A percentile compares a stretch with the other conserved stretches of the same genome.
Evolutionary conservation across 2,888 invertebrate species (phyloP).

Genomic region (Thymelicus lineola): DNA sequence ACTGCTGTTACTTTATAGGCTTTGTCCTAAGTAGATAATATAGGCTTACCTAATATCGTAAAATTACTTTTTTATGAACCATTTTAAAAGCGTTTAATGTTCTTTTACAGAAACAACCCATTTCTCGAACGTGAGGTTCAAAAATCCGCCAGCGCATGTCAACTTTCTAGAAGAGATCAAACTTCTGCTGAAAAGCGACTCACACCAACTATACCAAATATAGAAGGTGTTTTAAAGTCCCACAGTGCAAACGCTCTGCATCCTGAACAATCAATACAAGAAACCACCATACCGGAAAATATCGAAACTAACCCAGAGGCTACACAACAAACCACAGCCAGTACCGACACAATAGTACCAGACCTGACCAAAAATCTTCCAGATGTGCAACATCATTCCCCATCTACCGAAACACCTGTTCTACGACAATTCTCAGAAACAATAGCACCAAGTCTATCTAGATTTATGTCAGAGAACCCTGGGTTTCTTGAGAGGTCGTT

Average conservation of each 20-base stretch:
- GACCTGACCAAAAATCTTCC: conserved; percentile 27
- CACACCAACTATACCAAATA: conserved; percentile 53
- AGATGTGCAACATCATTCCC: conserved; percentile 48
- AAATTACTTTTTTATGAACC: too few relatives aligned
- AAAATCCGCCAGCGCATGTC: conserved; percentile 87
- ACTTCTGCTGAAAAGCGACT: conserved; percentile 63
- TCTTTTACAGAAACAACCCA: conserved; percentile 74
- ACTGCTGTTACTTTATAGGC: too few relatives aligned
- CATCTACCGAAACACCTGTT: conserved; percentile 48
- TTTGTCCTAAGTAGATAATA: too few relatives aligned
- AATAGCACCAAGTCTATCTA: conserved; percentile 64
- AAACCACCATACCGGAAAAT: conserved; percentile 46
- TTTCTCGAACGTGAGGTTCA: conserved; percentile 85
- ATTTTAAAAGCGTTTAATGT: neutral
- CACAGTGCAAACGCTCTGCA: conserved; percentile 77
- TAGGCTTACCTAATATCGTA: too few relatives aligned
- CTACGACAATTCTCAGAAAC: conserved; percentile 68
- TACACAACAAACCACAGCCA: conserved; percentile 55
- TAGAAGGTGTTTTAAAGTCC: conserved; percentile 75
- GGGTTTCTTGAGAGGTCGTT: conserved; percentile 65
- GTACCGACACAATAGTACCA: conserved; percentile 73
- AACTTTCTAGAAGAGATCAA: conserved; percentile 74
- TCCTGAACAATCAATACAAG: conserved; percentile 56
- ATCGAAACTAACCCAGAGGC: conserved; percentile 68
- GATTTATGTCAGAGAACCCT: conserved; percentile 61